Base-by-base conservation (phyloP, 2,797 vertebrate genomes). In the Hypotaenidia philippensis region DNA sequence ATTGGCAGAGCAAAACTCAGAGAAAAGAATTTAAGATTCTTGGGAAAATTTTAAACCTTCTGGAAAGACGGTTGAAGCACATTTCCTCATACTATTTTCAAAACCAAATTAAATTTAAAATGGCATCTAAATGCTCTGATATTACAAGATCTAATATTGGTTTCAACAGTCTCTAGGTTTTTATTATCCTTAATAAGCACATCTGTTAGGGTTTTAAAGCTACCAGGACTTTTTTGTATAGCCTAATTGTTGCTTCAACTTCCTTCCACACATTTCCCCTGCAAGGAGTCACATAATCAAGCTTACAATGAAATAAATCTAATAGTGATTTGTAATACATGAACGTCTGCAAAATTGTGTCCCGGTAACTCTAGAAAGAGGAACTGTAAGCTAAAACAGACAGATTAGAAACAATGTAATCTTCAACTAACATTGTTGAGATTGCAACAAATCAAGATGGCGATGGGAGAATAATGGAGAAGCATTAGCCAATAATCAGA, bases 401-500 rank as follows among this genome's bases (percentile, higher is more conserved):
- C 23, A 83, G 34, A 29, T 25, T 56, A 45, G 56, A 69, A 79
- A 65, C 11, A 49, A 65, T 5, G 8, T 65, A 10, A 53, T 57
- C 49, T 69, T 60, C 32, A 52, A 26, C 32, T 64, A 9, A 89
- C 70, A 7, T 57, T 31, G 7, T 40, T 83, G 6, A 0, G 5
- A 66, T 25, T 53, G 1, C 61, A 69, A 57, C 0, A 2, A 59
- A 64, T 52, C 0, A 5, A 53, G 52, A 11, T n/a, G 14, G 8
- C 69, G 50, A 20, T 44, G 36, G 41, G 23, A 77, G 13, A 61
- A 47, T n/a, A 65, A 83, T 61, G 34, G n/a, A 68, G 20, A 11
- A 72, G 7, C 34, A 15, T 27, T 84, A 52, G 21, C 3, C 9
- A 49, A 10, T 60, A 68, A 38, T 47, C 10, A 49, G 15, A 77